These are phyloP conservation scores for Columbina picui DNA, from an alignment of 2,113 vertebrate species.

Conservation along the genomic window DNA sequence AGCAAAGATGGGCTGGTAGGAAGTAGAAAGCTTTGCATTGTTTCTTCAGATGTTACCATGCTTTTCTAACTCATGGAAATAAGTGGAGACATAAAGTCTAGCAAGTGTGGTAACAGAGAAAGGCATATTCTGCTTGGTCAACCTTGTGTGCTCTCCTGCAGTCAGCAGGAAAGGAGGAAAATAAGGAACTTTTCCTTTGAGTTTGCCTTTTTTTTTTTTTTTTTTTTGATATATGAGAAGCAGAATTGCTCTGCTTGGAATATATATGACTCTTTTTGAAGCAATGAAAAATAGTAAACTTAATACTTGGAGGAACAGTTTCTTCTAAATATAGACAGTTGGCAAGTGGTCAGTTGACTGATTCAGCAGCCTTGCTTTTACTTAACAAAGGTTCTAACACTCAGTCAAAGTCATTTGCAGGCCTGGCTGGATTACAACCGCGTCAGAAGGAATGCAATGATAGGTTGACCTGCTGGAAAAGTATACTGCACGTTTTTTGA, in stretches of 20 bases:
- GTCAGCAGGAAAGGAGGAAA: not conserved
- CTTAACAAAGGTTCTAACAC: not conserved
- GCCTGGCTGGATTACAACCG: not conserved
- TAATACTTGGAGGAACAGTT: not conserved
- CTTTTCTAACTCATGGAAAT: not conserved
- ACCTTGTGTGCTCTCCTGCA: not conserved
- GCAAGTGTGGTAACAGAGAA: not conserved
- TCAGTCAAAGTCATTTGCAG: constrained; percentile 14
- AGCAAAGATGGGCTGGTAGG: not conserved
- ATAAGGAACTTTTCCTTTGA: not conserved
- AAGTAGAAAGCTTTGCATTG: not conserved
- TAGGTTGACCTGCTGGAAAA: not conserved
- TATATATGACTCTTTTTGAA: not conserved
- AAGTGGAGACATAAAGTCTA: not conserved
- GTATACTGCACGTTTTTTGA: not conserved
- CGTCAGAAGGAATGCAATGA: not conserved
- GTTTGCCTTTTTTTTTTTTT: not conserved
- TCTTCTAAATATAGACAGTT: constrained; percentile 13
- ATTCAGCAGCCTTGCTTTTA: constrained; percentile 9
- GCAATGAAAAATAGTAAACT: not conserved
- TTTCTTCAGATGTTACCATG: not conserved
- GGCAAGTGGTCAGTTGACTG: not conserved
- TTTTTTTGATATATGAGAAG: not conserved
- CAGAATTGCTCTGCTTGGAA: not conserved
- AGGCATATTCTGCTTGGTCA: not conserved